Evolutionary conservation across 2,113 vertebrate species (phyloP).

Genomic region (Scatophagus argus): DNA sequence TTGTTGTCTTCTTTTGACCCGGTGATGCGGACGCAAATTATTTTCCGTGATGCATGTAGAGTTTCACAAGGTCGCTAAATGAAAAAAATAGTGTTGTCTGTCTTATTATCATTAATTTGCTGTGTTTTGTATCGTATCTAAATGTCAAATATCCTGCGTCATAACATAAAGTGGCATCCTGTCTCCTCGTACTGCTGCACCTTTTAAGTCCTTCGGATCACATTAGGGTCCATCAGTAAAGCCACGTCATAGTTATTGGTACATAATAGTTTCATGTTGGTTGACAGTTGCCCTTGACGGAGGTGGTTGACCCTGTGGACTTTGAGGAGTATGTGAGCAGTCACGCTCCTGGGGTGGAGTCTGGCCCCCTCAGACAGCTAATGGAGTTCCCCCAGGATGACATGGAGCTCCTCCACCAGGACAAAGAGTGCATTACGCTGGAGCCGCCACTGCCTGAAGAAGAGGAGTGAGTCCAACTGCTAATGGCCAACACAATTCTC

Average conservation of each 20-base stretch:
- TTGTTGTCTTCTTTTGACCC: background rate
- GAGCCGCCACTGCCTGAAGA: conserved; percentile 89
- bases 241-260: background rate
- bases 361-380: conserved; percentile 87
- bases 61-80: background rate
- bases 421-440: conserved; percentile 90
- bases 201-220: conserved; percentile 16
- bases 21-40: background rate
- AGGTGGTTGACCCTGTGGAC: conserved; percentile 91
- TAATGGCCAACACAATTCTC: conserved; percentile 16
- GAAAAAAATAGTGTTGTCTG: background rate
- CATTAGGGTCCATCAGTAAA: conserved; percentile 1
- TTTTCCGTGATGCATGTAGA: background rate
- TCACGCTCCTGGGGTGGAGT: conserved; percentile 86
- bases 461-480: conserved; percentile 82
- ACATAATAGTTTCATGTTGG: conserved; percentile 33
- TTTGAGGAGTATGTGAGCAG: conserved; percentile 90
- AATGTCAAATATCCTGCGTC: background rate
- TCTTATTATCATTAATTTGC: background rate
- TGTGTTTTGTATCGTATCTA: background rate
- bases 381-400: conserved; percentile 91
- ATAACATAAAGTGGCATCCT: background rate
- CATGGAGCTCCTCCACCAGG: conserved; percentile 86
- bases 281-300: conserved; percentile 89
- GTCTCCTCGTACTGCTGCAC: background rate